A percentile compares a stretch with the other conserved stretches of the same genome.
phyloP scores from a whole-genome alignment of 2,888 invertebrate genomes.

The Hemistola chrysoprasaria region DNA sequence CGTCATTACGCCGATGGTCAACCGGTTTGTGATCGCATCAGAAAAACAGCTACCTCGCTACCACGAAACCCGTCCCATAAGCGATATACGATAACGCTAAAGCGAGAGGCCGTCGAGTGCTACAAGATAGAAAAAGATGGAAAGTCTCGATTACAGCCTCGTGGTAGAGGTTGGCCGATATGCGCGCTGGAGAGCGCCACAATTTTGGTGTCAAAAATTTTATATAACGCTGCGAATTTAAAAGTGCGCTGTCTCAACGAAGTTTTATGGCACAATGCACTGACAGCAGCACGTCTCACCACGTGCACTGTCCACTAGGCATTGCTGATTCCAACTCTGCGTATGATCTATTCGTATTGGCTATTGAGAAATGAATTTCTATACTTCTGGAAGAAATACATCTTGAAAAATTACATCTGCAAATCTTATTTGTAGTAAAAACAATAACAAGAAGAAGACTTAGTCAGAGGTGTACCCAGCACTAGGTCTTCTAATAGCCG shows the following conservation, averaged over 20 bases:
- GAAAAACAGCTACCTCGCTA: slow-evolving; percentile 73
- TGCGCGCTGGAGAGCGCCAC: slow-evolving; percentile 61
- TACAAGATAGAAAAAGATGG: slow-evolving; percentile 15
- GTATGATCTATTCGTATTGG: no score
- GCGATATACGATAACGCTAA: slow-evolving; percentile 10
- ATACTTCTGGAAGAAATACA: no score
- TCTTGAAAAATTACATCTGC: no score
- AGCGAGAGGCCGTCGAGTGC: background rate
- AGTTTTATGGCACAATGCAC: slow-evolving; percentile 24
- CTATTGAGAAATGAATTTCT: no score
- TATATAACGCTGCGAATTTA: slow-evolving; percentile 63
- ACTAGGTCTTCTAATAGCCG: no score
- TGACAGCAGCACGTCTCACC: slow-evolving; percentile 5
- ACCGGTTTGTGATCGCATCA: slow-evolving; percentile 80
- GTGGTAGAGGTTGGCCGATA: slow-evolving; percentile 61
- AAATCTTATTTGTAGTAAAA: no score
- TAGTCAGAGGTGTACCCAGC: background rate
- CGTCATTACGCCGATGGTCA: slow-evolving; percentile 73
- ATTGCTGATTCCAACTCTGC: background rate
- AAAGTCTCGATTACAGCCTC: slow-evolving; percentile 25
- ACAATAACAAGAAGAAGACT: no score
- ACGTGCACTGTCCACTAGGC: slow-evolving; percentile 4
- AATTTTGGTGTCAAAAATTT: slow-evolving; percentile 67
- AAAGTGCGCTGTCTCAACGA: slow-evolving; percentile 25
- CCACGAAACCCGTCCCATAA: slow-evolving; percentile 40